Conservation (phyloP, 2,113 vertebrate species). For the Cathartes aura region DNA sequence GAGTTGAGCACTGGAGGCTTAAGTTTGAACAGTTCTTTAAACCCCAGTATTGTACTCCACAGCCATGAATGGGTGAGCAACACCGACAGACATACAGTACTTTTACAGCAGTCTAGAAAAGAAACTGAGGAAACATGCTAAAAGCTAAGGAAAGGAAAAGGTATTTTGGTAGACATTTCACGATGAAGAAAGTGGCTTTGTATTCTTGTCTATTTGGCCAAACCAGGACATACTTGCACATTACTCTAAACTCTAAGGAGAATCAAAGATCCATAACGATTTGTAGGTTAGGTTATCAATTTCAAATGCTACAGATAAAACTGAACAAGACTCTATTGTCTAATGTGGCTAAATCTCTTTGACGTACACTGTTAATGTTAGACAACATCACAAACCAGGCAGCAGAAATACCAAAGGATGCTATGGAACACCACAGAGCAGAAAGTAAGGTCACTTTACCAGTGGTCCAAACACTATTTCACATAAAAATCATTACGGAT, state of each 20-base stretch:
- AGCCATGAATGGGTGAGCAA: background rate
- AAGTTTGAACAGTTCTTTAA: background rate
- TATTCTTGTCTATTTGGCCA: background rate
- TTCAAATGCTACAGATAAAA: background rate
- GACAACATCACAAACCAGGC: background rate
- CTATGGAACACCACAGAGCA: background rate
- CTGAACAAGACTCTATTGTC: background rate
- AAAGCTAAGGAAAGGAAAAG: background rate
- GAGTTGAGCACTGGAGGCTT: background rate
- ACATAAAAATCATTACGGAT: background rate
- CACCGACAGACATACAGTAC: rapidly evolving
- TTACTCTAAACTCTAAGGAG: background rate
- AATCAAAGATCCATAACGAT: background rate
- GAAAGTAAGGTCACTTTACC: background rate
- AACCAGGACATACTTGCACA: background rate
- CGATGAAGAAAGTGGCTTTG: background rate
- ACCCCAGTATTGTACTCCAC: background rate
- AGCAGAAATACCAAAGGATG: background rate
- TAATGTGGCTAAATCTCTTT: background rate
- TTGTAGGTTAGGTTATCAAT: background rate
- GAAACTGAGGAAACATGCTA: background rate
- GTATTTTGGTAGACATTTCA: background rate
- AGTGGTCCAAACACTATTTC: background rate
- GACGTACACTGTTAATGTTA: background rate
- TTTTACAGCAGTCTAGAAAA: background rate